Conservation (phyloP, 2,888 invertebrate species). For the Clepsis dumicolana region DNA sequence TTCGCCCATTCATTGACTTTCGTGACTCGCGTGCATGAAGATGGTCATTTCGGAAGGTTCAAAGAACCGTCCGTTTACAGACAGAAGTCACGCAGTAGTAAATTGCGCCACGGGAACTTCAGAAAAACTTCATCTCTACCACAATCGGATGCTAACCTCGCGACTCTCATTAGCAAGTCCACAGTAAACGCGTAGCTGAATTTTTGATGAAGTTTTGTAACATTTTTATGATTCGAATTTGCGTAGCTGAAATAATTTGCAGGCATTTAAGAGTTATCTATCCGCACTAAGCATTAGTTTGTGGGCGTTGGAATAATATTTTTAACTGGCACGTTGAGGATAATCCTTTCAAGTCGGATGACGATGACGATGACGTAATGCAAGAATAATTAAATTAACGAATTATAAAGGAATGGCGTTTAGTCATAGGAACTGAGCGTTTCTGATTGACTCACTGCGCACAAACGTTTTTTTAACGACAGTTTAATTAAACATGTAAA, state of each 20-base stretch:
- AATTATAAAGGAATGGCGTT: constrained; percentile 23
- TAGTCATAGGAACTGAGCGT: constrained; percentile 15
- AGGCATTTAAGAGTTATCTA: constrained; percentile 11
- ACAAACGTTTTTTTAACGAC: background rate
- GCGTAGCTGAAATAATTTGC: constrained; percentile 23
- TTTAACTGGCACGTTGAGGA: constrained; percentile 37
- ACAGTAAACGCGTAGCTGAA: background rate
- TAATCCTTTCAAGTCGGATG: constrained; percentile 36
- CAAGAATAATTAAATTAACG: constrained; percentile 35
- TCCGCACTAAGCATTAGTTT: constrained; percentile 12
- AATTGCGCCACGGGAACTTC: constrained; percentile 13
- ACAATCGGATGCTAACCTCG: background rate
- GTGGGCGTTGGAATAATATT: constrained; percentile 35
- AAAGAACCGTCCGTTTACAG: constrained; percentile 31
- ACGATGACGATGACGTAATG: constrained; percentile 30
- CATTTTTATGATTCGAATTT: constrained; percentile 3
- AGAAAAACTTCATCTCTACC: constrained; percentile 11
- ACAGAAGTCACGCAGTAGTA: constrained; percentile 26
- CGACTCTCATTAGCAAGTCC: background rate
- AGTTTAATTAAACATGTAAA: constrained; percentile 14
- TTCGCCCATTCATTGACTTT: constrained; percentile 38
- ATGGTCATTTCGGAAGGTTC: constrained; percentile 35
- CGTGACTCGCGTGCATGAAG: constrained; percentile 35
- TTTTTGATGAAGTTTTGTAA: constrained; percentile 10
- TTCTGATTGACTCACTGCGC: background rate